Evolutionary conservation across 2,797 vertebrate genomes (phyloP).

Genomic region (Danio choprae): DNA sequence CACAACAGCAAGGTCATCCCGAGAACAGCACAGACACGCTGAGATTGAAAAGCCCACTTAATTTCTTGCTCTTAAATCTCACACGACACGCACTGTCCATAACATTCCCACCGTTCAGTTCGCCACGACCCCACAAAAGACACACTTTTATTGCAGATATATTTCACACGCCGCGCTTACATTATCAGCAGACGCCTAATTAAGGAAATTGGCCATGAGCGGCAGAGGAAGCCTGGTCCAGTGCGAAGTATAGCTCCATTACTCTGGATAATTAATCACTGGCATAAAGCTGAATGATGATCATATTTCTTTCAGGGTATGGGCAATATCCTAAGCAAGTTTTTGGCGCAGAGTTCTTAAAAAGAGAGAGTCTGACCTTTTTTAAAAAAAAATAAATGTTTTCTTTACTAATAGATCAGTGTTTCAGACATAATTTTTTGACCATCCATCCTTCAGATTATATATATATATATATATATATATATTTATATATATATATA

Average conservation of each 20-base stretch:
- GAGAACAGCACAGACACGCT: slow-evolving; percentile 11
- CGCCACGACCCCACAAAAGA: slow-evolving; percentile 5
- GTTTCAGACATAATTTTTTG: neutral
- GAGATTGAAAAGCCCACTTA: slow-evolving; percentile 30
- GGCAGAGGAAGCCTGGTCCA: slow-evolving; percentile 44
- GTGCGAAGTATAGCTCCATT: slow-evolving; percentile 24
- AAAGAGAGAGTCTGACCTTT: slow-evolving; percentile 3
- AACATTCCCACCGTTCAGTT: slow-evolving; percentile 8
- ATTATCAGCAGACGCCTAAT: slow-evolving; percentile 64
- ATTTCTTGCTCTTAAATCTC: slow-evolving; percentile 29
- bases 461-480: too few species aligned
- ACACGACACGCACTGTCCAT: neutral
- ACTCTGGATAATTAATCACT: slow-evolving; percentile 41
- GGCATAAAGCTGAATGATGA: slow-evolving; percentile 28
- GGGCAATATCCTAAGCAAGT: neutral
- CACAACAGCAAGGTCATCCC: slow-evolving; percentile 41
- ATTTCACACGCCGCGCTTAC: slow-evolving; percentile 55
- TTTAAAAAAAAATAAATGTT: neutral
- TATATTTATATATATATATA: too few species aligned
- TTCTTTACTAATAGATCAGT: slow-evolving; percentile 9
- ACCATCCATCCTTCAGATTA: neutral
- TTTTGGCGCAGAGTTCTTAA: slow-evolving; percentile 13
- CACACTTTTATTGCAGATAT: slow-evolving; percentile 52
- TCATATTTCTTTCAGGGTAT: neutral
- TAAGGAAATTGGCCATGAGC: slow-evolving; percentile 69